Evolutionary conservation across 2,113 vertebrate species (phyloP).

Genomic region (Aldabrachelys gigantea): DNA sequence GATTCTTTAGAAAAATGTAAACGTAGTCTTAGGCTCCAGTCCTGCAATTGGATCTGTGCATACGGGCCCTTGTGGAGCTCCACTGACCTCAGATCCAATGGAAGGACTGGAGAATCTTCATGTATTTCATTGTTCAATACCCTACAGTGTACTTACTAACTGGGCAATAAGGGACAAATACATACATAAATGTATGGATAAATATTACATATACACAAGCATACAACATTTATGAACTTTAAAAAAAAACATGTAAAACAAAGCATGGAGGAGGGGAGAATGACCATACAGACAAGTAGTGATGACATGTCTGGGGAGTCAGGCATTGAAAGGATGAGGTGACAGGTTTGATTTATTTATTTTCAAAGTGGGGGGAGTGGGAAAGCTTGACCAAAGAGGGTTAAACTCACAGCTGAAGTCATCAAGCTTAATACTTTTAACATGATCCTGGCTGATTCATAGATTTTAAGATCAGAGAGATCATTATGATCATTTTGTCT

Average conservation of each 20-base stretch:
- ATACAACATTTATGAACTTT: conserved; percentile 23
- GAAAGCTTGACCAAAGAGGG: conserved; percentile 10
- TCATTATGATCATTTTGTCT: neutral
- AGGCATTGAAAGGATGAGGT: conserved; percentile 33
- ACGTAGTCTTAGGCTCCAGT: conserved; percentile 53
- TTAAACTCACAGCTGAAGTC: conserved; percentile 36
- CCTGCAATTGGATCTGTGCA: conserved; percentile 54
- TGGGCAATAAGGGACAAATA: conserved; percentile 3
- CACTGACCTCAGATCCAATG: conserved; percentile 60
- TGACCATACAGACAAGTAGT: conserved; percentile 39
- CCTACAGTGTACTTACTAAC: conserved; percentile 19
- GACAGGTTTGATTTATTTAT: conserved; percentile 35
- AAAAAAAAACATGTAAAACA: conserved; percentile 10
- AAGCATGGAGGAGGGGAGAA: conserved; percentile 56
- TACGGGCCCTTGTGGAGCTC: conserved; percentile 55
- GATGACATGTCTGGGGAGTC: conserved; percentile 47
- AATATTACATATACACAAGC: conserved; percentile 31
- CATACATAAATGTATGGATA: neutral
- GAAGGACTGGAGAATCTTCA: conserved; percentile 37
- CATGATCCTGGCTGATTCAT: neutral
- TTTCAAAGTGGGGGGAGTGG: conserved; percentile 47
- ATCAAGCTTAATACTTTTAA: conserved; percentile 27
- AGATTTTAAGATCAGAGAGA: conserved; percentile 45
- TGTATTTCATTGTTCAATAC: conserved; percentile 33
- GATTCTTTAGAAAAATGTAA: conserved; percentile 68